Evolutionary conservation across 2,888 invertebrate species (phyloP), one percentile per base, ranked within the genome.

Genomic region (Petrophora chlorosata): DNA sequence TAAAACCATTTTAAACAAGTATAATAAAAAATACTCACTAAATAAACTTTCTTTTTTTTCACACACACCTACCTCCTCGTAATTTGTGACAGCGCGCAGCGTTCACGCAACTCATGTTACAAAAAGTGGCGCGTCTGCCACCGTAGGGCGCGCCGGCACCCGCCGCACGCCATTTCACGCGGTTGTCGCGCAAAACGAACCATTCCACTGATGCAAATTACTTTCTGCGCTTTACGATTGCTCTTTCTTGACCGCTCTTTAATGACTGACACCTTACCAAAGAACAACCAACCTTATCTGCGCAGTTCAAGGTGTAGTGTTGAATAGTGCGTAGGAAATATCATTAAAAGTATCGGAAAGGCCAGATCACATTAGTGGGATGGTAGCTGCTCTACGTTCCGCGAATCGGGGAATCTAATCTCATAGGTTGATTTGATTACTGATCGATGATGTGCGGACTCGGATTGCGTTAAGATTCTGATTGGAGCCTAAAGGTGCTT

Each of bases 131-230:
- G 0, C 14, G 38, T 51, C 26, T 22, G 10, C 9, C 48, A 8
- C 12, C 19, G 17, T 26, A 29, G 33, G 48, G 36, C 44, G 45
- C 23, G 13, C 13, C 61, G 59, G 66, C 72, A 66, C 70, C 78
- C 69, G 72, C 68, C 75, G 66, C 74, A 65, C 65, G 73, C 79
- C 77, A 86, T 87, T 89, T 87, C 89, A 89, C 88, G 89, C 81
- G 82, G 76, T 82, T 81, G 79, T 80, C 64, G 65, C 61, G 60
- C 68, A 67, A 71, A 63, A 61, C 64, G 65, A 67, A 63, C 65
- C 65, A 65, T 71, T 70, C 68, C 61, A 68, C 67, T 62, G 75
- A 77, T 79, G 85, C 84, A 85, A 86, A 87, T 89, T 85, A 81
- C 85, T 79, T 81, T 74, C 71, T 72, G 73, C 71, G 67, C 74